phyloP scores from a whole-genome alignment of 2,888 invertebrate species.

The Escarpia spicata region DNA sequence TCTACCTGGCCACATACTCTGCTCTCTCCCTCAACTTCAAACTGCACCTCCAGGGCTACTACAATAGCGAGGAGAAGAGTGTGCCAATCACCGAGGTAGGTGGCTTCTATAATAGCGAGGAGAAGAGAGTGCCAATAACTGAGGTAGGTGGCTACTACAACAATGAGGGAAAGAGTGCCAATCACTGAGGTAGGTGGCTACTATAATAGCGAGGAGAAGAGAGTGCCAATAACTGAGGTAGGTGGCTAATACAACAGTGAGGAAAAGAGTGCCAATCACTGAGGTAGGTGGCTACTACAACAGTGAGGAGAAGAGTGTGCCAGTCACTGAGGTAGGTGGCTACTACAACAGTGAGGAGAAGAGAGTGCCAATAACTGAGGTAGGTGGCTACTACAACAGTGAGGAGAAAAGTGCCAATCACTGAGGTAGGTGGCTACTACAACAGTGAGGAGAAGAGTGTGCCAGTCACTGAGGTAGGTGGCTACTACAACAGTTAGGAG shows the following conservation, averaged over 20 bases:
- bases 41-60: constrained; percentile 81
- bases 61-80: constrained; percentile 62
- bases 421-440: constrained; percentile 83
- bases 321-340: constrained; percentile 70
- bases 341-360: constrained; percentile 71
- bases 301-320: constrained; percentile 55
- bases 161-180: too few relatives aligned
- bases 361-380: not conserved
- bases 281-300: too few relatives aligned
- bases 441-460: constrained; percentile 27
- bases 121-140: not conserved
- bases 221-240: constrained; percentile 69
- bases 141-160: too few relatives aligned
- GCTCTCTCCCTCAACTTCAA: constrained; percentile 84
- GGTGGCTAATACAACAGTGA: constrained; percentile 74
- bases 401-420: too few relatives aligned
- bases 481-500: constrained; percentile 26
- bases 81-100: constrained; percentile 69
- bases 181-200: too few relatives aligned
- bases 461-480: too few relatives aligned
- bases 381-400: too few relatives aligned
- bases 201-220: constrained; percentile 36
- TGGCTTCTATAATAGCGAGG: constrained; percentile 72
- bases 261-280: too few relatives aligned
- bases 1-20: constrained; percentile 89